Base-by-base conservation (phyloP, 2,797 vertebrate species). In the Megalops cyprinoides region DNA sequence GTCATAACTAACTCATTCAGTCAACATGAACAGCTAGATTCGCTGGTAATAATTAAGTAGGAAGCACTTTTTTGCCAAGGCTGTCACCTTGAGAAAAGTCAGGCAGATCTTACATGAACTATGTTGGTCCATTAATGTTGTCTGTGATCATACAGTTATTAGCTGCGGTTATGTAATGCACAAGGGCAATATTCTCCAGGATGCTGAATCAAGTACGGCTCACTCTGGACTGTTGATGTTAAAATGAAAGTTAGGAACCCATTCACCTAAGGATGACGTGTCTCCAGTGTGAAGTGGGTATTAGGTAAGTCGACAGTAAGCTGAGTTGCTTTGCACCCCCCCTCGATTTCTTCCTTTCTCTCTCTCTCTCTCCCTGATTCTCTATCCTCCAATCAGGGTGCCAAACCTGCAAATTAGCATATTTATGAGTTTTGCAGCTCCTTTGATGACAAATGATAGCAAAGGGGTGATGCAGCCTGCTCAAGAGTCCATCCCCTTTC, bases 391-490 rank as follows among this genome's bases (percentile, higher is more conserved):
- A 42, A 39, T 18, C 49, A 44, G 51, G 48, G 58, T 79, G 60
- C 49, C 39, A 58, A 49, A 78, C 46, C n/a, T 4, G 62, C 79
- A 60, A 60, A 82, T 82, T 49, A 82, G 58, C 53, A 82, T 82
- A 82, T 78, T 73, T 60, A 82, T 82, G 76, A 74, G 76, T 39
- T 28, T 78, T 15, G 31, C 48, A 56, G 34, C 34, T 49, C 46
- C 62, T 62, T 46, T 49, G 62, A 82, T 81, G 83, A 82, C 77
- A 79, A 82, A 84, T 60, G 80, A 77, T 44, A 51, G 76, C 37
- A 28, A 74, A 62, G 49, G 53, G 69, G 76, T 75, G 67, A 62
- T 15, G 56, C 20, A 76, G 51, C 49, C 25, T 56, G 73, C 25
- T 73, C 67, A 48, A 28, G 73, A 75, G 77, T 62, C 77, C 79